Percentiles rank a stretch among this genome's conserved stretches.
These are phyloP conservation scores for Streblospio benedicti DNA, from an alignment of 1,140 invertebrate genomes.

Conservation along the genomic window DNA sequence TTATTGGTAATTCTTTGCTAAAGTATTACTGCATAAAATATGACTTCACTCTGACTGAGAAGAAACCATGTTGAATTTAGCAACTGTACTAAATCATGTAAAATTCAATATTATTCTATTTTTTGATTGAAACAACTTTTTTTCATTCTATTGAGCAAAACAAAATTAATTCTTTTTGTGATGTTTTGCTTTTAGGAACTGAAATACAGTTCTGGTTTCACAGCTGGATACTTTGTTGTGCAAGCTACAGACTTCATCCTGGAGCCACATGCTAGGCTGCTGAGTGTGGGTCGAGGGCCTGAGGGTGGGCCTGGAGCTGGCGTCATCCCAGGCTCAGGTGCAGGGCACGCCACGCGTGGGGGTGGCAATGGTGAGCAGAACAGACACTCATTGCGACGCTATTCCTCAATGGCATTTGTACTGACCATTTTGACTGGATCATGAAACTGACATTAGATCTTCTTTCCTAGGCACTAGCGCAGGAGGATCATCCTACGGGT, in stretches of 20 bases:
- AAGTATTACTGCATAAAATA: background rate
- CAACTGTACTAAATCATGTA: too few relatives aligned
- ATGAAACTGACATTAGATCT: too few relatives aligned
- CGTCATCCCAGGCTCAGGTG: slow-evolving; percentile 22
- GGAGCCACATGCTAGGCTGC: slow-evolving; percentile 28
- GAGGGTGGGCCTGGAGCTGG: slow-evolving; percentile 19
- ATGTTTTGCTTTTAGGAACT: slow-evolving; percentile 24
- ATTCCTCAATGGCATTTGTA: background rate
- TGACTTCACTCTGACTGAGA: background rate
- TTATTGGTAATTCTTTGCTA: slow-evolving; percentile 32
- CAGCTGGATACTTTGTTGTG: slow-evolving; percentile 25
- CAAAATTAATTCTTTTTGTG: background rate
- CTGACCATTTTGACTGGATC: too few relatives aligned
- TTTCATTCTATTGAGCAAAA: too few relatives aligned
- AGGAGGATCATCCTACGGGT: slow-evolving; percentile 24
- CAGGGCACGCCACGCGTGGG: slow-evolving; percentile 26
- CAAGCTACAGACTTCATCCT: slow-evolving; percentile 29
- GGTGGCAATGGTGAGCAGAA: slow-evolving; percentile 19
- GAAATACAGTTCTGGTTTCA: slow-evolving; percentile 28
- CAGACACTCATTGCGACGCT: background rate
- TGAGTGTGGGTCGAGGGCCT: slow-evolving; percentile 17
- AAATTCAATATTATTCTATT: too few relatives aligned
- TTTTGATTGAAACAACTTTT: too few relatives aligned
- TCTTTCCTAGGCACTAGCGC: too few relatives aligned
- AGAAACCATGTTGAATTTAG: too few relatives aligned